Evolutionary conservation across 2,888 invertebrate genomes (phyloP), one percentile per base, ranked within the genome.

Genomic region (Drosophila antonietae): DNA sequence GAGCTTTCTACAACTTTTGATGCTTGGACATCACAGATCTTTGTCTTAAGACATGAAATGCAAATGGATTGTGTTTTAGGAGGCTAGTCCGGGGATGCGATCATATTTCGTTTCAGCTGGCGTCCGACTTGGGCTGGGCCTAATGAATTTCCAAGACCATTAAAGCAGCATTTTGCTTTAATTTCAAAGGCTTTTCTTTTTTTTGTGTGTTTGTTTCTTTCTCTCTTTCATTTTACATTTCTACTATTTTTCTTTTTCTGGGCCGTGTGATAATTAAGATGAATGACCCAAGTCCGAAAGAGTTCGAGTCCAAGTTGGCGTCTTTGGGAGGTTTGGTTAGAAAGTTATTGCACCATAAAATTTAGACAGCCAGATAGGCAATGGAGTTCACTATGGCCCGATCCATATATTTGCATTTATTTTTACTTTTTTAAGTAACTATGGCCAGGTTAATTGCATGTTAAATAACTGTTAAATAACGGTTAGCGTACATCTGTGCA

Each of bases 401-500:
- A 51, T 51, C 51, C 51, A 79, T 78, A 75, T 80, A 80, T 76
- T 78, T 78, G 78, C 77, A 80, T 76, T 65, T 87, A 68, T 56
- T 77, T 73, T 60, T 65, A 72, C 33, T 35, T 51, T 51, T 51
- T 31, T 5, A 51, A 65, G 75, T 86, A 53, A 39, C 53, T 53
- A 65, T 73, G 69, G 62, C 56, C 57, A 65, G 78, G 88, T 87
- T 90, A 88, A 90, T 88, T 88, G 78, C 87, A 86, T 80, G 81
- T 88, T 86, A 86, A 88, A 78, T 88, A 90, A 90, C 90, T 81
- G 86, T 90, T 89, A 85, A 86, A 74, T 78, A 81, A 90, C 90
- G 77, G 90, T 75, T 75, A 71, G 67, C 74, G 47, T 70, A 70
- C 61, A 67, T 71, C 71, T 87, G 81, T 55, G 41, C 75, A 75